These are phyloP conservation scores for Grammomys dolichurus DNA, from an alignment of 2,113 vertebrate species.

Conservation along the genomic window DNA sequence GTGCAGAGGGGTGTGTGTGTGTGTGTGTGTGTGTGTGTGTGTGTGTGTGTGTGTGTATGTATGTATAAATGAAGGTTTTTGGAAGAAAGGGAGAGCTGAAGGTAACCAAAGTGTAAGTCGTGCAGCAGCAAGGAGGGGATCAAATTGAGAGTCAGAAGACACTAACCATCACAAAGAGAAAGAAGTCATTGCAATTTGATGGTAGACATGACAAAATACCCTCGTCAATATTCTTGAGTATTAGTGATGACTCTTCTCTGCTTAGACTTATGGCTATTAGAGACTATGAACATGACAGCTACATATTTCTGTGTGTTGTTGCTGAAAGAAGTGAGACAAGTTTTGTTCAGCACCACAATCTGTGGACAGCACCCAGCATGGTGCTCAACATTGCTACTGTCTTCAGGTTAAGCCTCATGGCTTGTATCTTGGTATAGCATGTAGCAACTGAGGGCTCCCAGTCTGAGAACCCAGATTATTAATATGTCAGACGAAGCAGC, in stretches of 20 bases:
- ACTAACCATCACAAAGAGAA: neutral
- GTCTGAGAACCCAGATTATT: neutral
- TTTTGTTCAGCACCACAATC: neutral
- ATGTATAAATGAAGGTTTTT: neutral
- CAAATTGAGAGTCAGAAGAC: neutral
- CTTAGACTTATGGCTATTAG: neutral
- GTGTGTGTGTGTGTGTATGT: neutral
- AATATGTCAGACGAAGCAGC: neutral
- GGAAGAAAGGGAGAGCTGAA: neutral
- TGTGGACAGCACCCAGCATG: slow-evolving; percentile 1
- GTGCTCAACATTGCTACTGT: neutral
- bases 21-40: neutral
- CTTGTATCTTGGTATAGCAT: neutral
- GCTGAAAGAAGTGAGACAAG: neutral
- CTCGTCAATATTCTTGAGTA: neutral
- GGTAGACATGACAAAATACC: neutral
- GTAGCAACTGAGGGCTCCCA: neutral
- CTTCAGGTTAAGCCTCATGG: neutral
- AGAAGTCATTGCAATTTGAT: neutral
- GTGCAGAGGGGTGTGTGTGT: neutral
- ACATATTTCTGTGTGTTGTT: neutral
- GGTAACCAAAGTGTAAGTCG: neutral
- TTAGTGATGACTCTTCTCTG: neutral
- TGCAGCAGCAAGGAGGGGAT: neutral
- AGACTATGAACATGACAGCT: neutral